A percentile compares a stretch with the other conserved stretches of the same genome.
These are phyloP conservation scores for Beroe ovata DNA, from an alignment of 37 sponge, comb jelly and placozoan species.

Conservation along the genomic window DNA sequence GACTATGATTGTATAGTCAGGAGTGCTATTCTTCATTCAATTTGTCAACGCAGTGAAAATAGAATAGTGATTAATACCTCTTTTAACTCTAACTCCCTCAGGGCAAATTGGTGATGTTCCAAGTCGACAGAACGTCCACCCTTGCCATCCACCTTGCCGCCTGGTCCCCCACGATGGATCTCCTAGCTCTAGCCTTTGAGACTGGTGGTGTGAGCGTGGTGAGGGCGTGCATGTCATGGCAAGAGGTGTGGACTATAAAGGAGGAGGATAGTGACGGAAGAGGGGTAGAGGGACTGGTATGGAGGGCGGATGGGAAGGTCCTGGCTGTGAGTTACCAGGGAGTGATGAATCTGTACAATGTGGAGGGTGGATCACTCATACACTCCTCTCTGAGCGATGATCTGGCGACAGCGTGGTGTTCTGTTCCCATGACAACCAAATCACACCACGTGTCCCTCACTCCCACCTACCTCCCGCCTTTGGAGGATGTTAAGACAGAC, in stretches of 20 bases:
- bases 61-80: no score
- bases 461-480: not conserved
- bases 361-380: conserved; percentile 41
- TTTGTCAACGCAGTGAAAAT: no score
- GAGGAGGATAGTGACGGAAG: conserved; percentile 44
- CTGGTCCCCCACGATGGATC: conserved; percentile 59
- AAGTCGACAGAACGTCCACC: conserved; percentile 46
- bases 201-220: not conserved
- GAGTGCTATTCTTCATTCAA: no score
- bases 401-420: conserved; percentile 1
- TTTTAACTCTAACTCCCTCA: no score
- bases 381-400: conserved; percentile 31
- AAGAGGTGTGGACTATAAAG: conserved; percentile 39
- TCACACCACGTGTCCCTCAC: not conserved
- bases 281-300: conserved; percentile 22
- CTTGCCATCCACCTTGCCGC: conserved; percentile 17
- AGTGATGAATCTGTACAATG: conserved; percentile 31
- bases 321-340: conserved; percentile 17
- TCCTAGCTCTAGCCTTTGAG: conserved; percentile 32
- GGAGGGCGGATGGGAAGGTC: conserved; percentile 49
- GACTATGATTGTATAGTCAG: no score
- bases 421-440: not conserved
- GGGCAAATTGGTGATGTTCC: not conserved
- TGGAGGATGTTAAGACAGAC: conserved; percentile 62
- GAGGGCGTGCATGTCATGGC: conserved; percentile 58